phyloP scores from a whole-genome alignment of 2,888 invertebrate species.

The Emmelina monodactyla region DNA sequence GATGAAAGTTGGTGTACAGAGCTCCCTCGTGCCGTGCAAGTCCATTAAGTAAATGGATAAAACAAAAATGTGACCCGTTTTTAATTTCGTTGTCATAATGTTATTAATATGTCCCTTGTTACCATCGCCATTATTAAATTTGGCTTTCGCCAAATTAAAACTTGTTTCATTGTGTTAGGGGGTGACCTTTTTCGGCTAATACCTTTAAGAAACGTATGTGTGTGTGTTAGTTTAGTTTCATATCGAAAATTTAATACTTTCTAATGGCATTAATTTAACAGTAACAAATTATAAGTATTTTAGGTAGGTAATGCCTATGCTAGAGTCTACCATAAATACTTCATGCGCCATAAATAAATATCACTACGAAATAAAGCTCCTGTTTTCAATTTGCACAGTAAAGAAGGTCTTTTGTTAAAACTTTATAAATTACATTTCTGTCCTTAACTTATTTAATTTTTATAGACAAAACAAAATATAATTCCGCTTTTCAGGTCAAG shows the following conservation, averaged over 20 bases:
- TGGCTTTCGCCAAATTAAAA: slow-evolving; percentile 23
- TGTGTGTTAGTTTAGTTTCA: not conserved
- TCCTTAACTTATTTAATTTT: slow-evolving; percentile 57
- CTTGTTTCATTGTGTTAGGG: slow-evolving; percentile 2
- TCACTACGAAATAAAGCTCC: no score
- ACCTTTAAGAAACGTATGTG: not conserved
- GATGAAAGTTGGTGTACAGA: slow-evolving; percentile 53
- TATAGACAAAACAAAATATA: slow-evolving; percentile 61
- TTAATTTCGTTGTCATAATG: slow-evolving; percentile 56
- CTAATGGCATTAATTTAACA: no score
- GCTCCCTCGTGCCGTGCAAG: slow-evolving; percentile 56
- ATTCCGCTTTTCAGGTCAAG: slow-evolving; percentile 62
- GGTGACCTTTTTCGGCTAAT: not conserved
- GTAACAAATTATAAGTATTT: no score
- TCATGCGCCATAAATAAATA: no score
- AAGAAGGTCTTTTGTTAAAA: not conserved
- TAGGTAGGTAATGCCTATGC: no score
- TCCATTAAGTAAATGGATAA: slow-evolving; percentile 61
- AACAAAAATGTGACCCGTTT: slow-evolving; percentile 55
- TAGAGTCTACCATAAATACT: no score
- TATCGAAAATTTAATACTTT: no score
- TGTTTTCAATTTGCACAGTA: not conserved
- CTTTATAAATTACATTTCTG: slow-evolving; percentile 53
- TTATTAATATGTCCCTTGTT: slow-evolving; percentile 41
- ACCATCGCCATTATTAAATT: slow-evolving; percentile 36